Evolutionary conservation across 2,888 invertebrate species (phyloP), one percentile per base, ranked within the genome.

Genomic region (Ferdinandea cuprea): DNA sequence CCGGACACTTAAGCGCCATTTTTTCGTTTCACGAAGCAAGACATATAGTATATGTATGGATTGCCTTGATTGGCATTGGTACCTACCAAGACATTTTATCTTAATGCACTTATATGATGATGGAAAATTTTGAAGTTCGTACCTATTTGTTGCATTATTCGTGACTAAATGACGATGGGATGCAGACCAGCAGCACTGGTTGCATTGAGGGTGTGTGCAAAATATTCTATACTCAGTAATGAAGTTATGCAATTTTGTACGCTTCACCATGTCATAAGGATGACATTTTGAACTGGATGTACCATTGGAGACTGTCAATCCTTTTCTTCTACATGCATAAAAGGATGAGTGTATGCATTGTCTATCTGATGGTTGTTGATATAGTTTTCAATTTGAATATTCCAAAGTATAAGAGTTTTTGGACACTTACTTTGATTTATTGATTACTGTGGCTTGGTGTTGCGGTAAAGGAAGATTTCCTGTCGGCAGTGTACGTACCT

Each of bases 391-490:
- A 50, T 59, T 42, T 32, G 50, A 59, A 50, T 50, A 50, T 40
- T 40, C 21, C 50, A n/a, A 50, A 15, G 30, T 30, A 50, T 71
- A 71, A 71, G 59, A 21, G 69, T 25, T 58, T 58, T 69, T 48
- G 58, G 56, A 69, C 71, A 50, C 59, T 50, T 71, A 61, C 61
- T 72, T 72, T 61, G 71, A 61, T 52, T 44, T 72, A 72, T 72
- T 72, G 71, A 72, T 61, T 52, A 52, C 40, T 52, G 25, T 19
- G 61, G 59, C 42, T 54, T 32, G 32, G 42, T 44, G 52, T 59
- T 72, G 61, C 42, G 52, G 52, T 25, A 25, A 40, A 59, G 4
- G 48, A 48, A 48, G 21, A n/a, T 4, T 28, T 32, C 56, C 32
- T 15, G 56, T 17, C 25, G 35, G 35, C 46, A 11, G 56, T 17